These are phyloP conservation scores for Quiscalus mexicanus DNA, from an alignment of 2,113 vertebrate genomes.

Conservation along the genomic window DNA sequence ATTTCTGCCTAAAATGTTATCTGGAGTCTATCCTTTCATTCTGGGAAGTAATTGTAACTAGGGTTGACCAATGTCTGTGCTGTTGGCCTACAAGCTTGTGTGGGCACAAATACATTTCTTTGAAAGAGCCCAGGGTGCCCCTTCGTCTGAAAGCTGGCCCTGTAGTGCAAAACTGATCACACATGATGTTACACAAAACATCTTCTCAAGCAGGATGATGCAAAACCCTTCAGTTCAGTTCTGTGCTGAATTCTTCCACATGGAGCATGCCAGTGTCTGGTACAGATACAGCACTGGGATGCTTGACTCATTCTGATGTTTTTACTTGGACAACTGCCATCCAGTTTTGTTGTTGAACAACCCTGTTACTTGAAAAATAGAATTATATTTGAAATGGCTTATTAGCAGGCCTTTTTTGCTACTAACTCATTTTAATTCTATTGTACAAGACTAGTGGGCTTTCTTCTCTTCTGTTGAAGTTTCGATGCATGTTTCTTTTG, in stretches of 20 bases:
- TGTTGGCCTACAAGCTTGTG: neutral
- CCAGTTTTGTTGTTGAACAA: conserved; percentile 58
- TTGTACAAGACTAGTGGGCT: conserved; percentile 10
- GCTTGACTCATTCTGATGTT: neutral
- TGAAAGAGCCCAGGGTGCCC: neutral
- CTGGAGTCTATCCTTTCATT: neutral
- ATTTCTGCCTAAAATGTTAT: neutral
- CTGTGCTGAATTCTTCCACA: neutral
- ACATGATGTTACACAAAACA: fast-evolving
- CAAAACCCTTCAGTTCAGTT: neutral
- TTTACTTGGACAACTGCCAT: conserved; percentile 66
- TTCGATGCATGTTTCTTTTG: conserved; percentile 43
- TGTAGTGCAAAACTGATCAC: neutral
- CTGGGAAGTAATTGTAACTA: neutral
- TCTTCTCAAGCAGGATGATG: neutral
- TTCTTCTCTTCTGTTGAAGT: conserved; percentile 25
- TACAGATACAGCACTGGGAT: neutral
- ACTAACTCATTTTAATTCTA: conserved; percentile 61
- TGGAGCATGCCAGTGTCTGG: neutral
- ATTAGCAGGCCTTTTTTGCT: conserved; percentile 56
- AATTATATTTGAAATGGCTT: conserved; percentile 58
- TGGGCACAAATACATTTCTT: neutral
- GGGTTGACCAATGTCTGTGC: neutral
- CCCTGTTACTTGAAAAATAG: conserved; percentile 11
- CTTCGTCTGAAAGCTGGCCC: neutral